Conservation (phyloP, 2,797 vertebrate genomes). For the Cyprinodon diabolis region DNA sequence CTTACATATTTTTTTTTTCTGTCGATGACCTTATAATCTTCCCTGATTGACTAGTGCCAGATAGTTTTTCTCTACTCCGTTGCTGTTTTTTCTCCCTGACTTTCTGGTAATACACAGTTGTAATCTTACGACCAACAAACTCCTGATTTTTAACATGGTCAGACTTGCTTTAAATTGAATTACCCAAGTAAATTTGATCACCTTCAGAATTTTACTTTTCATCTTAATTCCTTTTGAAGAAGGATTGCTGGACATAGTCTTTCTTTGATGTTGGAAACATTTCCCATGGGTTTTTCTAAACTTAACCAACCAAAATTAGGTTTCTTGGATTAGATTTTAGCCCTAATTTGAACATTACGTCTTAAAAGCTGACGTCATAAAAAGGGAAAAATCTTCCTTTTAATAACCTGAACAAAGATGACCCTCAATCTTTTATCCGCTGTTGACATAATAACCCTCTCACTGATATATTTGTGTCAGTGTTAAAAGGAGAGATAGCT, state of each 20-base stretch:
- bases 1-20: background rate
- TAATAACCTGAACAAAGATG: constrained; percentile 33
- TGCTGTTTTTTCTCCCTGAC: background rate
- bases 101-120: background rate
- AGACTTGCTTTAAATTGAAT: background rate
- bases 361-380: background rate
- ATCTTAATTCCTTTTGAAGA: background rate
- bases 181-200: constrained; percentile 1
- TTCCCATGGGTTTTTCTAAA: background rate
- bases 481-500: constrained; percentile 3
- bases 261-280: background rate
- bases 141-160: background rate
- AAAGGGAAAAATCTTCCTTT: background rate
- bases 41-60: background rate
- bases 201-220: background rate
- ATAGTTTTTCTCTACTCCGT: background rate
- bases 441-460: constrained; percentile 54
- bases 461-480: constrained; percentile 54
- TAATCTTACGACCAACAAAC: background rate
- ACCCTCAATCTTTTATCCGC: constrained; percentile 22
- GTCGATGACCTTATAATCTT: background rate
- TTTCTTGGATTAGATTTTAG: background rate
- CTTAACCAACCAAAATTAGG: no score
- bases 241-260: background rate
- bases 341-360: background rate